Conservation (phyloP, 2,888 invertebrate species). For the Phorcus lineatus region DNA sequence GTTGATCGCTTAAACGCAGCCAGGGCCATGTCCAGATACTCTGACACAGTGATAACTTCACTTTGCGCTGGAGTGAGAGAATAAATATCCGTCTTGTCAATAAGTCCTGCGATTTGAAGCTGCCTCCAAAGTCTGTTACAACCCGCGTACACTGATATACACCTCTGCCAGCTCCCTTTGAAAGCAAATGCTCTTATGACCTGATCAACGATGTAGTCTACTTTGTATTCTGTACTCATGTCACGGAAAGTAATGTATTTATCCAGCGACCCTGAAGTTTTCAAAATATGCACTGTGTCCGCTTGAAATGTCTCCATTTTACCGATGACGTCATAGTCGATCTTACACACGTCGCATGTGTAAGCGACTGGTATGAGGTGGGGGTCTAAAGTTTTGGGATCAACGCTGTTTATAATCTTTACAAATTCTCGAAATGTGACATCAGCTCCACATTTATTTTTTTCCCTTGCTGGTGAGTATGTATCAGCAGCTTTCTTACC, state of each 20-base stretch:
- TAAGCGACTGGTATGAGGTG: background rate
- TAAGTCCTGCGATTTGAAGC: background rate
- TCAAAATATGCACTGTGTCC: background rate
- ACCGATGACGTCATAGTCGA: background rate
- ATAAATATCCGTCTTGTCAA: background rate
- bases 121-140: background rate
- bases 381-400: background rate
- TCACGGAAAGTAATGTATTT: background rate
- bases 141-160: background rate
- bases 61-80: background rate
- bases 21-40: slow-evolving; percentile 3
- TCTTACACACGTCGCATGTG: background rate
- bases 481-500: background rate
- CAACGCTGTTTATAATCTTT: background rate
- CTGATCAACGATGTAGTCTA: background rate
- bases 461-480: background rate
- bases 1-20: background rate
- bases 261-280: background rate
- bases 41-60: background rate
- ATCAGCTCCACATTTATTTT: background rate
- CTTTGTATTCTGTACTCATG: background rate
- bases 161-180: background rate
- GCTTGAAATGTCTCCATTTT: background rate
- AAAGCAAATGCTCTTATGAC: background rate
- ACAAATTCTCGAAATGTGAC: background rate